A percentile compares a stretch with the other conserved stretches of the same genome.
Conservation (phyloP, 2,113 vertebrate species). For the Deroptyus accipitrinus region DNA sequence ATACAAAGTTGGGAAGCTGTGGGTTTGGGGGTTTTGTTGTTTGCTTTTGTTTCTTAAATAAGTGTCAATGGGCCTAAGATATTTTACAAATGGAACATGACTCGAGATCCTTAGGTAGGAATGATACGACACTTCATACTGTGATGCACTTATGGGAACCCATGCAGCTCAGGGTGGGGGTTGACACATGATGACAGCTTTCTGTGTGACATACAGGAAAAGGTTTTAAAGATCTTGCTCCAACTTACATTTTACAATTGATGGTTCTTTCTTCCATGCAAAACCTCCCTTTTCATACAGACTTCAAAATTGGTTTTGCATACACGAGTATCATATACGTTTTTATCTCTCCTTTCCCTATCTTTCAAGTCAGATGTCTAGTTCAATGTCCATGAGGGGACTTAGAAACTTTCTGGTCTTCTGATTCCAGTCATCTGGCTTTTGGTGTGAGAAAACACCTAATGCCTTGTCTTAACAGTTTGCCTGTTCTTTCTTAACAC, state of each 20-base stretch:
- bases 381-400: not conserved
- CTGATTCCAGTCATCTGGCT: not conserved
- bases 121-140: not conserved
- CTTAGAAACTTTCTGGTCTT: not conserved
- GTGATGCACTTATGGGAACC: accelerated
- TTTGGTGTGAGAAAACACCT: not conserved
- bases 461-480: not conserved
- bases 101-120: not conserved
- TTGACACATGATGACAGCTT: not conserved
- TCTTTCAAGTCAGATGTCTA: not conserved
- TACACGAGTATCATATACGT: not conserved
- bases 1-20: not conserved
- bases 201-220: not conserved
- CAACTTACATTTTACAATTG: not conserved
- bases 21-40: not conserved
- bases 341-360: not conserved
- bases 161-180: not conserved
- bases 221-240: not conserved
- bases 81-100: not conserved
- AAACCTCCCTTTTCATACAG: not conserved
- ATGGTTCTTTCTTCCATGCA: not conserved
- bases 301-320: not conserved
- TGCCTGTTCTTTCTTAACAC: not conserved
- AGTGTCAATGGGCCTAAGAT: not conserved
- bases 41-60: not conserved